These are phyloP conservation scores for Erythrolamprus reginae DNA, from an alignment of 2,113 vertebrate genomes.

Conservation along the genomic window DNA sequence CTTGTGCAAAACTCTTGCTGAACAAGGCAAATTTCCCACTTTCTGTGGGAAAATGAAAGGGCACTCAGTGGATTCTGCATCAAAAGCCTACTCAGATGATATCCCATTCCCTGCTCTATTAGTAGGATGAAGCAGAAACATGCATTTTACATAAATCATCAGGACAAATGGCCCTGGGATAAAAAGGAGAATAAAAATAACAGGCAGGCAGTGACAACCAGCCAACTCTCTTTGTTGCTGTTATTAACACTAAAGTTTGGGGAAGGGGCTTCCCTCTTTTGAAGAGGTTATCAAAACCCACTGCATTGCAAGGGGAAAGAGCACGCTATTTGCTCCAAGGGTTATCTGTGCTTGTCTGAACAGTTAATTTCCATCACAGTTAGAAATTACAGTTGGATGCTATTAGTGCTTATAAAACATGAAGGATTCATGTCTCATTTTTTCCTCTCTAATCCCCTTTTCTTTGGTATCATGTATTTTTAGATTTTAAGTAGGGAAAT, in stretches of 20 bases:
- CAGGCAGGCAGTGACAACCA: neutral
- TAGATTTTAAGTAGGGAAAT: neutral
- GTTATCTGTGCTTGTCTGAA: neutral
- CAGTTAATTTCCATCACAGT: neutral
- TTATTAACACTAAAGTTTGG: neutral
- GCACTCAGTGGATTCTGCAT: neutral
- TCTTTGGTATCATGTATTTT: neutral
- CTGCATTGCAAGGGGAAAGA: neutral
- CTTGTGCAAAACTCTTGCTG: neutral
- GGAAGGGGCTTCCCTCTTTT: neutral
- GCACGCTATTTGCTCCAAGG: neutral
- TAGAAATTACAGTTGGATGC: neutral
- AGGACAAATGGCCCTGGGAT: neutral
- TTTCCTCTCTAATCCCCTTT: neutral
- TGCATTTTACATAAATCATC: neutral
- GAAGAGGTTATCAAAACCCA: neutral
- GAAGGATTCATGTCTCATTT: neutral
- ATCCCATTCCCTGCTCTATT: neutral
- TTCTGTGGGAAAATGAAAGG: neutral
- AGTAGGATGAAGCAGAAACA: neutral
- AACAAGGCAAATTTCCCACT: neutral
- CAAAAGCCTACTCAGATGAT: neutral
- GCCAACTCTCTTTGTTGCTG: neutral
- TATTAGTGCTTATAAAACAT: neutral
- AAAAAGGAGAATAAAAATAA: neutral